phyloP scores from a whole-genome alignment of 2,113 vertebrate genomes.

The Megatriorchis doriae region DNA sequence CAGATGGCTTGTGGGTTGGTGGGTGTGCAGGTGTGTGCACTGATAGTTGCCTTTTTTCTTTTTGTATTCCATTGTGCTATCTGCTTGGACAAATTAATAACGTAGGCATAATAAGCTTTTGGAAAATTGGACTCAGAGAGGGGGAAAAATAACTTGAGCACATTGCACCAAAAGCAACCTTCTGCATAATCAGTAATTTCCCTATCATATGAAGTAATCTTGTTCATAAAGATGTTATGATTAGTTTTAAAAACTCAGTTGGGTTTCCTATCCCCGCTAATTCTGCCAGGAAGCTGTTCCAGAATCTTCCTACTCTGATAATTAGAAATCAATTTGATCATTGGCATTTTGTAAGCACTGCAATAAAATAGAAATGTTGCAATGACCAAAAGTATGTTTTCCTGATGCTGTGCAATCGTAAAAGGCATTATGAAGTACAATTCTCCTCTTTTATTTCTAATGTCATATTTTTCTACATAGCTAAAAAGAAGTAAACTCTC shows the following conservation, averaged over 20 bases:
- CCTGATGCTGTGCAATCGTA: background rate
- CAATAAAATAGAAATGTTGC: background rate
- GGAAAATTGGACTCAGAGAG: background rate
- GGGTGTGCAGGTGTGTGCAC: background rate
- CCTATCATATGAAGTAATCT: background rate
- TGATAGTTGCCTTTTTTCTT: background rate
- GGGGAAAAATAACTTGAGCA: background rate
- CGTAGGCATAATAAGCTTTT: background rate
- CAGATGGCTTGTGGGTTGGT: background rate
- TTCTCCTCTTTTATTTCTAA: background rate
- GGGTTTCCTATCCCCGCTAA: background rate
- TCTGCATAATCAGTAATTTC: background rate
- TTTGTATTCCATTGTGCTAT: fast-evolving
- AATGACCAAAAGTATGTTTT: background rate
- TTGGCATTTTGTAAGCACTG: background rate
- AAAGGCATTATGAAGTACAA: background rate
- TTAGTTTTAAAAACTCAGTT: background rate
- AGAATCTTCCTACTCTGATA: background rate
- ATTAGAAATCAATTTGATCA: background rate
- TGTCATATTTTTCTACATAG: background rate
- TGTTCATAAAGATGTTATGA: background rate
- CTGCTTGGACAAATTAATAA: background rate
- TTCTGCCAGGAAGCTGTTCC: background rate
- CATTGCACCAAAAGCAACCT: background rate
- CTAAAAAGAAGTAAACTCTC: background rate